phyloP scores from a whole-genome alignment of 2,888 invertebrate species.

The Apotomis capreana region DNA sequence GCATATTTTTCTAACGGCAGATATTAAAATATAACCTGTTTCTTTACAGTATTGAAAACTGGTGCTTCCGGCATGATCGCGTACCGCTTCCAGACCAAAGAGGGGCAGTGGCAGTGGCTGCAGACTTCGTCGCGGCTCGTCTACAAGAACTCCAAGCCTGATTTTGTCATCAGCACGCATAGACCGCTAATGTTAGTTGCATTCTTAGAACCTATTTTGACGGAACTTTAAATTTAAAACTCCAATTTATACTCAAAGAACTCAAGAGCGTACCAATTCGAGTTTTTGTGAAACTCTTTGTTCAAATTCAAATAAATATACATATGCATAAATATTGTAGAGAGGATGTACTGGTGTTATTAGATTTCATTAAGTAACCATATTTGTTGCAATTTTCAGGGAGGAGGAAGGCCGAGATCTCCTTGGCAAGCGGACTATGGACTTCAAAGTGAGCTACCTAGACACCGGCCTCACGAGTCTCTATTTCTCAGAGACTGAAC shows the following conservation, averaged over 20 bases:
- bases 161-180: slow-evolving; percentile 99
- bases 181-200: slow-evolving; percentile 96
- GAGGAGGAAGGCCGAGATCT: slow-evolving; percentile 99
- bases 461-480: slow-evolving; percentile 96
- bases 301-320: too few relatives aligned
- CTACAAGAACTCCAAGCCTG: slow-evolving; percentile 99
- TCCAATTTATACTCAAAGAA: background rate
- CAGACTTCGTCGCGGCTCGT: slow-evolving; percentile 97
- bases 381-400: slow-evolving; percentile 79
- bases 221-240: background rate
- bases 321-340: too few relatives aligned
- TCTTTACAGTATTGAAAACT: slow-evolving; percentile 94
- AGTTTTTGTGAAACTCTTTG: too few relatives aligned
- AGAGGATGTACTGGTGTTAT: too few relatives aligned
- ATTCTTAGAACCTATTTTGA: background rate
- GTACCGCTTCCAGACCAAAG: slow-evolving; percentile 97
- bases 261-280: background rate
- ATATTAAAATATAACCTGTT: slow-evolving; percentile 53
- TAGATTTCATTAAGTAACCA: too few relatives aligned
- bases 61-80: slow-evolving; percentile 99
- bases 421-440: slow-evolving; percentile 98
- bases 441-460: slow-evolving; percentile 98
- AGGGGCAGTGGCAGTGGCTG: slow-evolving; percentile 98
- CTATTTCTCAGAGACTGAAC: slow-evolving; percentile 94
- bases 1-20: background rate